Percentiles rank a stretch among this genome's conserved stretches.
phyloP scores from a whole-genome alignment of 2,113 vertebrate species.

The Aleadryas rufinucha region DNA sequence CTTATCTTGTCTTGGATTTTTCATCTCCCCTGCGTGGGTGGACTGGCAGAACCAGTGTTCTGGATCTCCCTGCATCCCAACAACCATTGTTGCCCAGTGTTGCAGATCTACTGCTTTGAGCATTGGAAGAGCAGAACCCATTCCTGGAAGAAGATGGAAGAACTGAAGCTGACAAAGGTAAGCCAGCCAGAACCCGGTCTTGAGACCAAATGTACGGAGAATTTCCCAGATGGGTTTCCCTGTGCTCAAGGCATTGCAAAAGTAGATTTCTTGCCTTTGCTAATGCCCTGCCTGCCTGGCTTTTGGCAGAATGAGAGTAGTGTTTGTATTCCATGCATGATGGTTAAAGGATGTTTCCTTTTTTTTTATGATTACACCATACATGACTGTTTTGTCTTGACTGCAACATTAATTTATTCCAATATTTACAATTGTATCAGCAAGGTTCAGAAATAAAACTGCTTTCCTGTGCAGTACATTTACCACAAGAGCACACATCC shows the following conservation, averaged over 20 bases:
- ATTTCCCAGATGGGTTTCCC: background rate
- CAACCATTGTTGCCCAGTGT: background rate
- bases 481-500: background rate
- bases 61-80: background rate
- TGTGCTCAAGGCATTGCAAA: background rate
- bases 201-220: background rate
- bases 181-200: background rate
- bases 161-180: slow-evolving; percentile 21
- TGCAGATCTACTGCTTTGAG: background rate
- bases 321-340: background rate
- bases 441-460: background rate
- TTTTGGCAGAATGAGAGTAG: background rate
- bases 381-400: background rate
- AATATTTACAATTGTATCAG: background rate
- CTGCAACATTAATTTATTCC: background rate
- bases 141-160: background rate
- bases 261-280: background rate
- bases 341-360: background rate
- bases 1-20: slow-evolving; percentile 29
- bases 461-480: background rate
- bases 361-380: background rate
- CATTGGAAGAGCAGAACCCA: background rate
- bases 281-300: background rate
- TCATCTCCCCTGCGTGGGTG: slow-evolving; percentile 12
- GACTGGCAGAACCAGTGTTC: slow-evolving; percentile 25